Base-by-base conservation (phyloP, 2,797 vertebrate species). In the Tokudaia muenninki region DNA sequence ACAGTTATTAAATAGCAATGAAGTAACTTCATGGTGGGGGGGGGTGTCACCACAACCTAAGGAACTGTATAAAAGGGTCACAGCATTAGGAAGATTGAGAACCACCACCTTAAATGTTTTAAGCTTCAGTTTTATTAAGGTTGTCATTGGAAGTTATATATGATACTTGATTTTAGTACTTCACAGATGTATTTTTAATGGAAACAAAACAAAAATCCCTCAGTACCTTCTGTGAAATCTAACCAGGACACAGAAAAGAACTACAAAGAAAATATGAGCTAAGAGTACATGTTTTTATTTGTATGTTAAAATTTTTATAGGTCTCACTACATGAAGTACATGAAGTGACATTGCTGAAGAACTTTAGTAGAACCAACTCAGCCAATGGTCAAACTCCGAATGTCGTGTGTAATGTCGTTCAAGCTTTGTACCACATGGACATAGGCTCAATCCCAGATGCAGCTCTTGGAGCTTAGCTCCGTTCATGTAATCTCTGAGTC, bases 61-160 rank as follows among this genome's bases (percentile, higher is more conserved):
- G 41, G 41, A 47, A 13, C 41, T 29, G 74, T 75, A 75, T 75
- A 47, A 47, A 26, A 77, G 10, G 22, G 74, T 44, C 6, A 6
- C 13, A 77, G 75, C 75, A 29, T 17, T 29, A 77, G 75, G 75
- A 77, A 77, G 44, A 24, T 16, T 50, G 41, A 77, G 24, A 29
- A 31, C 44, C 26, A 77, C 75, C 21, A 16, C 24, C 63, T 87
- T 52, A 24, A 31, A 70, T 16, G 52, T 52, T 77, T 63, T 50
- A 57, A 93, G 72, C 10, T 65, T 65, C 6, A 63, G 24, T 67
- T 92, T 94, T 87, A 93, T 89, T 65, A 97, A 92, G 80, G 22
- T n/a, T 87, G 78, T 26, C 70, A 81, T 44, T 92, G 67, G 82
- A 50, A 91, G 19, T 31, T 44, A 92, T 17, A 80, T 17, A 2